These are phyloP conservation scores for Campylomormyrus numenius DNA, from an alignment of 2,113 vertebrate species.

Conservation along the genomic window DNA sequence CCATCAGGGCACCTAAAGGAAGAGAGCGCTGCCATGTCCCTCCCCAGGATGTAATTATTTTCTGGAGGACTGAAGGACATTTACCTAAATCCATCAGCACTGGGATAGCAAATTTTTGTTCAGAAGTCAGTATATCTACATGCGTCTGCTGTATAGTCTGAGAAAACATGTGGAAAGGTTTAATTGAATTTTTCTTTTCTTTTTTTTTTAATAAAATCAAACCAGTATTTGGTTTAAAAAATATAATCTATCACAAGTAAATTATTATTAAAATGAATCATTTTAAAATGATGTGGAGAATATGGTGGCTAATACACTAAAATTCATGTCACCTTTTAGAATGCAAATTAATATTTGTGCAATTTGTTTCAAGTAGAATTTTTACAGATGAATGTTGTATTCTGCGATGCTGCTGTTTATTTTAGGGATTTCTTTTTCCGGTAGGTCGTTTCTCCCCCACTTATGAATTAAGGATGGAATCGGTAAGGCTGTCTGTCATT, in stretches of 20 bases:
- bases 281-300: background rate
- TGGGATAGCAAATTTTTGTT: background rate
- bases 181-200: background rate
- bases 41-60: conserved; percentile 18
- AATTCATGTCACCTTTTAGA: background rate
- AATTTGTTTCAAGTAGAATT: background rate
- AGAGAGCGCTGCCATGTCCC: background rate
- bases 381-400: background rate
- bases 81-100: background rate
- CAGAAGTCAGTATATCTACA: background rate
- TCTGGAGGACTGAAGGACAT: conserved; percentile 15
- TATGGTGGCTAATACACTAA: background rate
- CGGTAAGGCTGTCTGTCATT: background rate
- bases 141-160: background rate
- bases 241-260: background rate
- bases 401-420: too few relatives aligned
- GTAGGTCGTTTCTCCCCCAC: background rate
- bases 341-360: background rate
- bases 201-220: background rate
- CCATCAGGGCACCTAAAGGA: conserved; percentile 16
- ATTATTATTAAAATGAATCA: background rate
- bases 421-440: background rate
- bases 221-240: background rate
- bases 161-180: background rate
- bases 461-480: background rate